A percentile compares a stretch with the other conserved stretches of the same genome.
These are phyloP conservation scores for Theodoxus fluviatilis DNA, from an alignment of 2,888 invertebrate genomes.

Conservation along the genomic window DNA sequence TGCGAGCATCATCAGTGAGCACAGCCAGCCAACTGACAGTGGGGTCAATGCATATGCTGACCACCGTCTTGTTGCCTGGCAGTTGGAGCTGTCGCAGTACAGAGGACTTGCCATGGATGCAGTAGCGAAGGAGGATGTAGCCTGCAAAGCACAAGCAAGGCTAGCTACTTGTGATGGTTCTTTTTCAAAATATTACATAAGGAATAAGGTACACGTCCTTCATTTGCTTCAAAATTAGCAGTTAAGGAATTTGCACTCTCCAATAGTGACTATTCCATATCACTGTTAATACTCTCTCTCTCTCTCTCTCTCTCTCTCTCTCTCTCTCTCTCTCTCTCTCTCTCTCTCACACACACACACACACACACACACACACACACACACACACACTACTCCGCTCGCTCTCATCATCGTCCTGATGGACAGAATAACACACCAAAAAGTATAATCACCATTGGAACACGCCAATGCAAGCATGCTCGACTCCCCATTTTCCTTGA, in stretches of 20 bases:
- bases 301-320: no score
- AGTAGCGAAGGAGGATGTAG: conserved; percentile 48
- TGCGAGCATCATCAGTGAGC: conserved; percentile 69
- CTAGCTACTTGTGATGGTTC: background rate
- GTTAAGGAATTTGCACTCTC: conserved; percentile 4
- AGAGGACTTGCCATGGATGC: conserved; percentile 41
- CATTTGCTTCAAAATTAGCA: no score
- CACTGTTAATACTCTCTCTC: no score
- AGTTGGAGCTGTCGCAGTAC: conserved; percentile 53
- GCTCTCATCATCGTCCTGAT: no score
- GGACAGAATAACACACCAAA: no score
- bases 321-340: no score
- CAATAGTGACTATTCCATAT: no score
- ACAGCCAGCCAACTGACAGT: conserved; percentile 80
- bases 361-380: no score
- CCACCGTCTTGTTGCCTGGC: conserved; percentile 53
- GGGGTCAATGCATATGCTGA: conserved; percentile 79
- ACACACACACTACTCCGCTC: no score
- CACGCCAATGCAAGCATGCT: conserved; percentile 52
- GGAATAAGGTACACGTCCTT: background rate
- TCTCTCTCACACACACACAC: no score
- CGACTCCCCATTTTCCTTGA: conserved; percentile 54
- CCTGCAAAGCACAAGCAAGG: conserved; percentile 41
- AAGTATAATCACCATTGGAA: conserved; percentile 55
- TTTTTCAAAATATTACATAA: background rate